Percentiles rank a stretch among this genome's conserved stretches.
Conservation (phyloP, 2,797 vertebrate genomes). For the Coccyzus lansbergi region DNA sequence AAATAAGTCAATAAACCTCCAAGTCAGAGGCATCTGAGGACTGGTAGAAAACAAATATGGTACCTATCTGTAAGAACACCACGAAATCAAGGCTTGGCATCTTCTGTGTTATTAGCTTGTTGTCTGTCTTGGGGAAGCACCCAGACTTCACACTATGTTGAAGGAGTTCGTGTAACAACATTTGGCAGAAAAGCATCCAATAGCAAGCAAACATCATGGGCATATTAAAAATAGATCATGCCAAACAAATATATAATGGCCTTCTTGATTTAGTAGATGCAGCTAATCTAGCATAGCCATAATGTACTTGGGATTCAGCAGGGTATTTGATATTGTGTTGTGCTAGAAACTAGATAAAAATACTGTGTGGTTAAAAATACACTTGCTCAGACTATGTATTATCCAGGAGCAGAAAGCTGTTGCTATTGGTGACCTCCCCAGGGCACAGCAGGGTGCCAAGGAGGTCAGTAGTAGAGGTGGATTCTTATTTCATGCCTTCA, state of each 20-base stretch:
- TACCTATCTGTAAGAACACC: background rate
- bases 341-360: slow-evolving; percentile 6
- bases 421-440: background rate
- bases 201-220: background rate
- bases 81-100: background rate
- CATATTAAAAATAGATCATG: background rate
- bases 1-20: background rate
- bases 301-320: fast-evolving
- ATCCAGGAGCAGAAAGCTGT: background rate
- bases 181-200: background rate
- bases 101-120: background rate
- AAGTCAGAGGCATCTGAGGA: background rate
- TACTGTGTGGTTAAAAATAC: slow-evolving; percentile 27
- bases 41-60: background rate
- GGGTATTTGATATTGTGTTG: background rate
- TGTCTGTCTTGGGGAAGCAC: background rate
- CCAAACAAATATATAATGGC: background rate
- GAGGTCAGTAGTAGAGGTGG: background rate
- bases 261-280: background rate
- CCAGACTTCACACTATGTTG: background rate
- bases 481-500: background rate
- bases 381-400: background rate
- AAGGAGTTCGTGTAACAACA: background rate
- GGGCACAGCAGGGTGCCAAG: background rate
- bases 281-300: background rate